Evolutionary conservation across 2,113 vertebrate genomes (phyloP).

Genomic region (Siphamia tubifer): DNA sequence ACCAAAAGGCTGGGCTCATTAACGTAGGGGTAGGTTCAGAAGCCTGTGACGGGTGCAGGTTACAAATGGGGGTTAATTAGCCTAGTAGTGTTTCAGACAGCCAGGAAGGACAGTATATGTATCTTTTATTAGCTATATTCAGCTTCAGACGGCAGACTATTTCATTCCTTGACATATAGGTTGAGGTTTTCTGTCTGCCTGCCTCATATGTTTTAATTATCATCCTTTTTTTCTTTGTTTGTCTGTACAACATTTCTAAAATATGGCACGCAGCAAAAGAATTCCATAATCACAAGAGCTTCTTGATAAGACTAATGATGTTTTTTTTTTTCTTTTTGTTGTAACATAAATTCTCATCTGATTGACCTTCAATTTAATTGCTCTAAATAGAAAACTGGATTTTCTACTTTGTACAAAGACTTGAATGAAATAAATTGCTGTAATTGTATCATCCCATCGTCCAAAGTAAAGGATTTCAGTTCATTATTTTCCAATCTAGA

Average conservation of each 20-base stretch:
- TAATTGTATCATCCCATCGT: neutral
- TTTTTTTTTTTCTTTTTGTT: neutral
- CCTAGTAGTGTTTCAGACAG: neutral
- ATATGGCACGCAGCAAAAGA: neutral
- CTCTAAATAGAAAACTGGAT: neutral
- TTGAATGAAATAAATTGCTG: neutral
- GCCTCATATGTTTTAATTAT: constrained; percentile 38
- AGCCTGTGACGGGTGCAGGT: constrained; percentile 7
- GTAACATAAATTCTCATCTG: neutral
- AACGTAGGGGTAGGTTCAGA: constrained; percentile 37
- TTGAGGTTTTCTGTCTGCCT: constrained; percentile 6
- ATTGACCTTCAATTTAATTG: neutral
- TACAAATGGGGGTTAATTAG: constrained; percentile 64
- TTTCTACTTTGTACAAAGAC: neutral
- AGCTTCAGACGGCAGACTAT: constrained; percentile 12
- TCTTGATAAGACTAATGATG: neutral
- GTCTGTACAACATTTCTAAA: neutral
- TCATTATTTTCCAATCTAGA: neutral
- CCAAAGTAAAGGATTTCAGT: neutral
- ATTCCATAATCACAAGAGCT: neutral
- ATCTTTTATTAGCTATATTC: constrained; percentile 42
- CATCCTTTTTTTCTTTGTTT: constrained; percentile 19
- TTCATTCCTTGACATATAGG: too few relatives aligned
- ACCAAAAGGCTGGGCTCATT: constrained; percentile 30
- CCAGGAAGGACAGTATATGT: constrained; percentile 25